Base-by-base conservation (phyloP, 2,113 vertebrate species). In the Cyanocitta stelleri region DNA sequence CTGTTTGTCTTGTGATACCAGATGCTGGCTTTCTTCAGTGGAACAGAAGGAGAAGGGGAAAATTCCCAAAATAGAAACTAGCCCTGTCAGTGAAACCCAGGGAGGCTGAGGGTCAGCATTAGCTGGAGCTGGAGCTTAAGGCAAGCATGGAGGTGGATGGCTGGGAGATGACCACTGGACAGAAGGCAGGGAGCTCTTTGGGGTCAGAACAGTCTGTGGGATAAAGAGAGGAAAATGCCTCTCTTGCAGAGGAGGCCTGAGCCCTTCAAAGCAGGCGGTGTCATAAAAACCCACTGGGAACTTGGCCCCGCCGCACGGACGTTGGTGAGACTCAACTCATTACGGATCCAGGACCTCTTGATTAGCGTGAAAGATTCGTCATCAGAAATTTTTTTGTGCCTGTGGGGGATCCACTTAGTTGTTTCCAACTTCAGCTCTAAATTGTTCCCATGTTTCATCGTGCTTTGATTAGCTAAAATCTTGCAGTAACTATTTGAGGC, bases 361-460 rank as follows among this genome's bases (percentile, higher is more conserved):
- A 93, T 95, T 94, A 89, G 75, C 74, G 19, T 89, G 94, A 92
- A 94, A 51, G 87, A 80, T 79, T 89, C 67, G 32, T 86, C 94
- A 93, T 89, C 78, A 62, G 91, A 76, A 76, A 1, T 41, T 20
- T n/a, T 80, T 85, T 59, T 77, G 71, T 95, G 95, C 94, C 96
- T 81, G 67, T 95, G 88, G 95, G 94, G 95, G 96, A 96, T 95
- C 81, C 75, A 49, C 83, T 96, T 71, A 83, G 91, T 95, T 78
- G 55, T 80, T 97, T 92, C 93, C 95, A 96, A 91, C 85, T 94
- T 48, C 30, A 27, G 90, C 68, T 83, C 95, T 93, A 96, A 97
- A 97, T 97, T 97, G 93, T 94, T 97, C 94, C 96, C 96, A 97
- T 95, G 90, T 85, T 89, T 58, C 88, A 91, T 84, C 66, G 4